These are phyloP conservation scores for Edolisoma coerulescens DNA, from an alignment of 2,113 vertebrate species.

Conservation along the genomic window DNA sequence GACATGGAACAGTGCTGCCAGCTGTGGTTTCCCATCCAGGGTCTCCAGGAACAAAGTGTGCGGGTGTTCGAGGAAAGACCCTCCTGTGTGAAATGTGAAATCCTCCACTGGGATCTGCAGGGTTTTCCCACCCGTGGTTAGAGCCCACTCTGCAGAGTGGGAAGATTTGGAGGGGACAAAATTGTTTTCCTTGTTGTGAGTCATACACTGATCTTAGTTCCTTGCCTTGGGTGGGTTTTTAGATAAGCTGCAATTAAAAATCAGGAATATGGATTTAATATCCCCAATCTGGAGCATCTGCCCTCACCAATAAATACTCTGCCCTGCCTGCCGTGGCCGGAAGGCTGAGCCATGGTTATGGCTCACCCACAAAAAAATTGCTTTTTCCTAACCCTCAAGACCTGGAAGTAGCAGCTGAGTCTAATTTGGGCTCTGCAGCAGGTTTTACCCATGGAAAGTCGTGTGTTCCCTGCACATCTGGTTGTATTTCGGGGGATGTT, in stretches of 20 bases:
- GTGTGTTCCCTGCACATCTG: constrained; percentile 9
- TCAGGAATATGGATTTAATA: not conserved
- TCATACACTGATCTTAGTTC: not conserved
- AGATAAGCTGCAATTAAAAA: not conserved
- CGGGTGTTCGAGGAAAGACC: not conserved
- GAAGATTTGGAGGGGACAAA: not conserved
- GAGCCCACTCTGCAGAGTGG: accelerated
- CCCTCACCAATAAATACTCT: not conserved
- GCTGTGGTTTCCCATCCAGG: not conserved
- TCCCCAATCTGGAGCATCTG: not conserved
- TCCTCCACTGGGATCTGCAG: accelerated
- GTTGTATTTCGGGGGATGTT: not conserved
- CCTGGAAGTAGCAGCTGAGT: not conserved
- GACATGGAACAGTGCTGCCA: not conserved
- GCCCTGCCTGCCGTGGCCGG: not conserved
- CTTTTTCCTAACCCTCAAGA: not conserved
- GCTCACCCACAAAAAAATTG: not conserved
- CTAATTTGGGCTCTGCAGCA: not conserved
- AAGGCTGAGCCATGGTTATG: not conserved
- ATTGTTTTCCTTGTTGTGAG: not conserved
- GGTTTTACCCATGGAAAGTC: not conserved
- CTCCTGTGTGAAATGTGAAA: not conserved
- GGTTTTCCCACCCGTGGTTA: not conserved
- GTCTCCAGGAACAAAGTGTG: not conserved
- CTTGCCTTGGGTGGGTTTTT: not conserved